phyloP scores from a whole-genome alignment of 2,888 invertebrate species.

The Petrolisthes manimaculis region DNA sequence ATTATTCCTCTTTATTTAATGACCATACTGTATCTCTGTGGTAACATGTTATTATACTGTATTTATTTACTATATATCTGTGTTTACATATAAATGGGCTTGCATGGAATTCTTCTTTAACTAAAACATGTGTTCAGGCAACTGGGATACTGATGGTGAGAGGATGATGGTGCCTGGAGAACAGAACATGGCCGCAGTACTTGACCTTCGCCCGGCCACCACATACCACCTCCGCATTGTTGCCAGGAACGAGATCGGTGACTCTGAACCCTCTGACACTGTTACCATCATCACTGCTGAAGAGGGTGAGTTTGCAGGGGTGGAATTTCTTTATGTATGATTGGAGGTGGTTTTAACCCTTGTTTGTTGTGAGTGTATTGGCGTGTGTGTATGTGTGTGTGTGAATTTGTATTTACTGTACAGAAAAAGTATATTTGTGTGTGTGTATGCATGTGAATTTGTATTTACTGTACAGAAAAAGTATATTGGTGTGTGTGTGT shows the following conservation, averaged over 20 bases:
- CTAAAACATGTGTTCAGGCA: slow-evolving; percentile 33
- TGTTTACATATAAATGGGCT: background rate
- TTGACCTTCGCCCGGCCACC: slow-evolving; percentile 89
- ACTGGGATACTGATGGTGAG: slow-evolving; percentile 65
- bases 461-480: no score
- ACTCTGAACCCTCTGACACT: slow-evolving; percentile 91
- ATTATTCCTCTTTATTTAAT: no score
- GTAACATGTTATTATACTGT: no score
- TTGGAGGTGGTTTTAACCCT: no score
- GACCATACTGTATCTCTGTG: no score
- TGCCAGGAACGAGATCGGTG: slow-evolving; percentile 89
- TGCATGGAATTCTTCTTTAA: background rate
- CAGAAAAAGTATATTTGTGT: no score
- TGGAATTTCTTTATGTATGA: no score
- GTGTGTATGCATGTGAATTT: no score
- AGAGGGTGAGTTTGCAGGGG: slow-evolving; percentile 75
- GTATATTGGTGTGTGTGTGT: background rate
- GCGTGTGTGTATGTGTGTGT: no score
- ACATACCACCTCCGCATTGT: slow-evolving; percentile 93
- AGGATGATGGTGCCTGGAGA: slow-evolving; percentile 85
- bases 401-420: no score
- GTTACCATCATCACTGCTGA: slow-evolving; percentile 96
- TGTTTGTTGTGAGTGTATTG: no score
- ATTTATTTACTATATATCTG: no score
- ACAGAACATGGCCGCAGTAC: slow-evolving; percentile 89